Evolutionary conservation across 2,888 invertebrate genomes (phyloP).

Genomic region (Temnothorax rugatulus): DNA sequence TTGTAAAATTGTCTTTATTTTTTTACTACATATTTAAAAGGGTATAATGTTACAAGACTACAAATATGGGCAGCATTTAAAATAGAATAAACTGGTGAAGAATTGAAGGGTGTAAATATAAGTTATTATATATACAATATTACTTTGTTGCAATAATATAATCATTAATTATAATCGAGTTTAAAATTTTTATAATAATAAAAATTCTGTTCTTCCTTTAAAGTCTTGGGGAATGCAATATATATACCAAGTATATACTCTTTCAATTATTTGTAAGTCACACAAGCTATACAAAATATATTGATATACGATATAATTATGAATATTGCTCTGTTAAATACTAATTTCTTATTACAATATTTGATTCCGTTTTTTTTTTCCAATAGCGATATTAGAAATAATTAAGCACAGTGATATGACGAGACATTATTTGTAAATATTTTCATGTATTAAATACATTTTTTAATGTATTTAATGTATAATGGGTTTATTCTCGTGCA

Average conservation of each 20-base stretch:
- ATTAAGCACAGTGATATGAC: constrained; percentile 73
- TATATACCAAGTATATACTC: neutral
- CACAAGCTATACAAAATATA: constrained; percentile 24
- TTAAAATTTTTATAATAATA: constrained; percentile 4
- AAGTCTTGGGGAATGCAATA: neutral
- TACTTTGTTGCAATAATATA: constrained; percentile 28
- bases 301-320: constrained; percentile 16
- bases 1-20: constrained; percentile 45
- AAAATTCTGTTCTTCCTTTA: neutral
- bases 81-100: constrained; percentile 60
- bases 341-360: constrained; percentile 47
- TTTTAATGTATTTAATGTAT: too few relatives aligned
- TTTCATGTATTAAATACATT: neutral
- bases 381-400: constrained; percentile 51
- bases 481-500: constrained; percentile 23
- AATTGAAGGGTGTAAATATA: constrained; percentile 75
- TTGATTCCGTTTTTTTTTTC: constrained; percentile 64
- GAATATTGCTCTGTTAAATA: constrained; percentile 23
- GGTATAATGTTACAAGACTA: constrained; percentile 43
- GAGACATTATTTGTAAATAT: constrained; percentile 44
- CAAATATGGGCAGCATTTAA: neutral
- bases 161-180: neutral
- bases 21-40: constrained; percentile 32
- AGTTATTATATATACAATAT: constrained; percentile 65
- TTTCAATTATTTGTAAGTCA: constrained; percentile 6